These are phyloP conservation scores for Strigamia transsilvanica DNA, from an alignment of 2,888 invertebrate species.

Conservation along the genomic window DNA sequence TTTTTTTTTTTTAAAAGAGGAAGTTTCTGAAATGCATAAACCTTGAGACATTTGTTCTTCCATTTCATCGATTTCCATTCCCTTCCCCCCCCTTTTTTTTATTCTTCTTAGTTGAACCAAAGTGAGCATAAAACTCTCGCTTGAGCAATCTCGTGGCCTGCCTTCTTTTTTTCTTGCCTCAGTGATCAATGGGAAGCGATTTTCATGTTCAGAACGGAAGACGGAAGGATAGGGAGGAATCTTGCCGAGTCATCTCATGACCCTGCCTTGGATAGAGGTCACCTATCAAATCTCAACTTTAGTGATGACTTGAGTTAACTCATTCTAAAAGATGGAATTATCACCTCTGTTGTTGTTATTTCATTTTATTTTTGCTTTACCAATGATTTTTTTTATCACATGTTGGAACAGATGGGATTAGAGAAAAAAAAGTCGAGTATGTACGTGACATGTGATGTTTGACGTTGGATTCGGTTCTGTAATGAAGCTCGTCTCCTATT, in stretches of 20 bases:
- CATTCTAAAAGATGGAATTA: not conserved
- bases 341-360: not conserved
- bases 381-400: not conserved
- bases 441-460: not conserved
- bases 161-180: conserved; percentile 27
- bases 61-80: conserved; percentile 27
- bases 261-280: not conserved
- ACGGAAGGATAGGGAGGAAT: conserved; percentile 27
- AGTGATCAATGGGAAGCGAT: conserved; percentile 38
- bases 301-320: conserved; percentile 11
- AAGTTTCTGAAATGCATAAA: conserved; percentile 21
- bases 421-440: conserved; percentile 1
- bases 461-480: not conserved
- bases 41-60: conserved; percentile 32
- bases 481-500: conserved; percentile 4
- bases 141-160: conserved; percentile 41
- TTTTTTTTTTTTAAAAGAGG: not conserved
- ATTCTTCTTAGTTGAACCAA: conserved; percentile 24
- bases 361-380: not conserved
- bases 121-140: conserved; percentile 42
- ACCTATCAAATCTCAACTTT: conserved; percentile 9
- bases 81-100: not conserved
- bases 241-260: conserved; percentile 25
- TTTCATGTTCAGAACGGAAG: conserved; percentile 33
- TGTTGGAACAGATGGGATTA: not conserved